Evolutionary conservation across 1,140 invertebrate species (phyloP), one percentile per base, ranked within the genome.

Genomic region (Chionoecetes opilio): DNA sequence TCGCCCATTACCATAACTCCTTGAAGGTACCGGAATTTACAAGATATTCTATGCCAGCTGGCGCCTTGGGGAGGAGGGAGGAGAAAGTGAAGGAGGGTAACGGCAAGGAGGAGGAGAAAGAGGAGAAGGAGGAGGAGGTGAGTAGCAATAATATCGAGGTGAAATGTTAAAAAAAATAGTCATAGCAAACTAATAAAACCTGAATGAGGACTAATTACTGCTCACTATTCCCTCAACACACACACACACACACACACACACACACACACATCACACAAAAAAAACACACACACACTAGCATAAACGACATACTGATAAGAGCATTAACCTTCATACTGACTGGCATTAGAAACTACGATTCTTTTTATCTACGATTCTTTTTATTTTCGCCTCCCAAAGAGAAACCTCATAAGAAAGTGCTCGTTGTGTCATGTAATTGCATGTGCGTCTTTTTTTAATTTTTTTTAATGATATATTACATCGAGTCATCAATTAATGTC

Each of bases 221-320:
- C 21, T 53, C 11, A n/a, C 63, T 75, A 5, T 75, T n/a, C n/a
- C 38, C 85, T 29, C 85, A 6, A 3, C 85, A 37, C 86, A 37
- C 86, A 37, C 86, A 37, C 86, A 37, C 86, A 38, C 34, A 38
- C 86, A 38, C 86, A 38, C 34, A 35, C 86, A 38, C 86, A n/a
- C 46, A 53, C 46, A 53, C 46, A 53, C 46, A 53, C 46, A 53
- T n/a, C 46, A 41, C 38, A 41, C 38, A 41, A 17, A n/a, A 35
- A n/a, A 35, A n/a, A 35, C 85, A 35, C 85, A 35, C 85, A 38
- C 32, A 38, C 86, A 38, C 86, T n/a, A 11, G 17, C 86, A 38
- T 35, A n/a, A 9, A 53, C 46, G 46, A 53, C 46, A 53, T 17
- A 29, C 11, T 75, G 6, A 75, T 26, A 75, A 1, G 63, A n/a